These are phyloP conservation scores for Ethmia dodecea DNA, from an alignment of 2,888 invertebrate genomes.

Conservation along the genomic window DNA sequence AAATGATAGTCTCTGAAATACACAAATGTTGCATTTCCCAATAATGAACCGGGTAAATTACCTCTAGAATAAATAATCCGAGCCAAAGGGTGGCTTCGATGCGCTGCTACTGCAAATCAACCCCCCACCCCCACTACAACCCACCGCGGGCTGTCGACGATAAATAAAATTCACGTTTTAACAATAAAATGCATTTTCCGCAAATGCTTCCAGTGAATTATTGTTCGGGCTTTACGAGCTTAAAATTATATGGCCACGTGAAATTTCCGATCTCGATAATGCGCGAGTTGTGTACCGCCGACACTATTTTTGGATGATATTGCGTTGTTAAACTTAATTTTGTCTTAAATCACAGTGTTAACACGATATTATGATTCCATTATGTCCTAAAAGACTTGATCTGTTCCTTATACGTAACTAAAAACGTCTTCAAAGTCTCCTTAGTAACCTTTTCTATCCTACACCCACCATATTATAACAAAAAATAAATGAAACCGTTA, in stretches of 20 bases:
- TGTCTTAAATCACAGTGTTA: constrained; percentile 19
- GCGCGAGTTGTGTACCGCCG: constrained; percentile 46
- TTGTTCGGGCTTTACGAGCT: constrained; percentile 74
- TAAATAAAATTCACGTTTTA: constrained; percentile 79
- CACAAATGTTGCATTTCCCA: constrained; percentile 72
- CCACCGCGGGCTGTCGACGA: constrained; percentile 66
- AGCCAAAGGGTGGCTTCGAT: constrained; percentile 73
- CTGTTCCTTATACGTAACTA: too few species aligned
- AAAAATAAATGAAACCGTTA: constrained; percentile 11
- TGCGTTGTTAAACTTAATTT: constrained; percentile 21
- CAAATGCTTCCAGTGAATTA: constrained; percentile 75
- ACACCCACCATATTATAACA: neutral
- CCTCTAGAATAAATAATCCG: constrained; percentile 75
- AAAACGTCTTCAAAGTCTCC: neutral
- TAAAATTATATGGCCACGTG: constrained; percentile 76
- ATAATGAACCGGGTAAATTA: constrained; percentile 75
- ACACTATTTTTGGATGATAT: constrained; percentile 57
- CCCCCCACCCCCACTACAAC: constrained; percentile 35
- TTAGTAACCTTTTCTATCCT: neutral
- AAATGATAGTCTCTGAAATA: constrained; percentile 64
- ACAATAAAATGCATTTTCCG: constrained; percentile 79
- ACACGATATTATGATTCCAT: too few species aligned
- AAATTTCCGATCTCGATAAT: constrained; percentile 76
- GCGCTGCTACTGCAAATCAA: constrained; percentile 72
- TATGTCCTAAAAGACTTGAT: too few species aligned